Evolutionary conservation across 2,797 vertebrate genomes (phyloP).

Genomic region (Coreius guichenoti): DNA sequence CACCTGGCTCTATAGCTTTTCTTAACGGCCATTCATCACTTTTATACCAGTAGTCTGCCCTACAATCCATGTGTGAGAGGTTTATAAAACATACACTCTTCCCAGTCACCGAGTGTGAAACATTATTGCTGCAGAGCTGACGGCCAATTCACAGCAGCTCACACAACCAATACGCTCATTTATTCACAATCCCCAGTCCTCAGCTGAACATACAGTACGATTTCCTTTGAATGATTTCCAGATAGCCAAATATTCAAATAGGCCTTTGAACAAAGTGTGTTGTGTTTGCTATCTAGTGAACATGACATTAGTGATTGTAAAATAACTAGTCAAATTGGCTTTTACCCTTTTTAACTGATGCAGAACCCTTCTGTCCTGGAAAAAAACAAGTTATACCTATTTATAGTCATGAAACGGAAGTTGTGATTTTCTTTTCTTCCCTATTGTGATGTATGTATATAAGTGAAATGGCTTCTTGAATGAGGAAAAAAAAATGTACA

Average conservation of each 20-base stretch:
- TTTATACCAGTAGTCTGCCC: constrained; percentile 46
- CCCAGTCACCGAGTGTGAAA: constrained; percentile 19
- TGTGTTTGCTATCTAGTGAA: not conserved
- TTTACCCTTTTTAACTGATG: not conserved
- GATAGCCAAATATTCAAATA: not conserved
- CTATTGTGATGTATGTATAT: not conserved
- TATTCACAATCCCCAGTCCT: constrained; percentile 17
- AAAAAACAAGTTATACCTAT: not conserved
- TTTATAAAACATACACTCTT: constrained; percentile 39
- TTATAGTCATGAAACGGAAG: not conserved
- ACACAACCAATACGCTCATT: not conserved
- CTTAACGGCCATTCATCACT: constrained; percentile 52
- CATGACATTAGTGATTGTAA: not conserved
- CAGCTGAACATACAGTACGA: not conserved
- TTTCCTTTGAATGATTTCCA: not conserved
- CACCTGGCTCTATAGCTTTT: constrained; percentile 44
- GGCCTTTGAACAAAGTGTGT: not conserved
- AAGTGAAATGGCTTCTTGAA: not conserved
- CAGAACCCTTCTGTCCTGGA: not conserved
- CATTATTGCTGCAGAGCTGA: constrained; percentile 26
- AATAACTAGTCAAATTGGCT: not conserved
- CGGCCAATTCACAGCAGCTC: constrained; percentile 11
- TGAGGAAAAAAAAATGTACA: not conserved
- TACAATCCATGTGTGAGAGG: constrained; percentile 30
- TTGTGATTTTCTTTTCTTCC: not conserved